A percentile compares a stretch with the other conserved stretches of the same genome.
phyloP scores from a whole-genome alignment of 2,797 vertebrate species.

The Aselliscus stoliczkanus region DNA sequence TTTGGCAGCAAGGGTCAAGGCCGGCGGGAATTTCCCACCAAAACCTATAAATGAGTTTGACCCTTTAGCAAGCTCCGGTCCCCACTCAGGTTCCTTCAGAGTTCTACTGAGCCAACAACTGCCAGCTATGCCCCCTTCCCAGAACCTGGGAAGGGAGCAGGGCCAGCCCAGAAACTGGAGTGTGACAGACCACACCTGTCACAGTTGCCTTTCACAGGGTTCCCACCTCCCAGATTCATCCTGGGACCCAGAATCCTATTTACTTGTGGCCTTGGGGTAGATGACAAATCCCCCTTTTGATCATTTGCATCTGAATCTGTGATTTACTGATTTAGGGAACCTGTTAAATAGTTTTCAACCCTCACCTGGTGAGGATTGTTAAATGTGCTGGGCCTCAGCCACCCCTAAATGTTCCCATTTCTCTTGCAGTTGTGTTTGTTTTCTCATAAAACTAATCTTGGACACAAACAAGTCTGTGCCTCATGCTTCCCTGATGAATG shows the following conservation, averaged over 20 bases:
- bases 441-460: conserved; percentile 36
- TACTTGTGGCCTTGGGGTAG: conserved; percentile 42
- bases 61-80: not conserved
- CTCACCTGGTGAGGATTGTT: not conserved
- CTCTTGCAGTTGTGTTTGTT: conserved; percentile 22
- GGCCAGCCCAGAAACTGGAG: not conserved
- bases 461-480: not conserved
- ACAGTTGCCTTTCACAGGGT: conserved; percentile 42
- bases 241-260: conserved; percentile 4
- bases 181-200: not conserved
- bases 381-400: not conserved
- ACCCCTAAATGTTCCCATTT: not conserved
- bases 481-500: not conserved
- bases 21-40: conserved; percentile 85
- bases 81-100: not conserved
- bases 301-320: not conserved
- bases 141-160: not conserved
- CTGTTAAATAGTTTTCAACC: not conserved
- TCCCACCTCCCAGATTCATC: not conserved
- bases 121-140: not conserved
- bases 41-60: conserved; percentile 66
- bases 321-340: not conserved
- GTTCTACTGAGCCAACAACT: conserved; percentile 35
- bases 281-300: not conserved
- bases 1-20: conserved; percentile 86